phyloP scores from a whole-genome alignment of 1,140 invertebrate species.

The Hyles vespertilio region DNA sequence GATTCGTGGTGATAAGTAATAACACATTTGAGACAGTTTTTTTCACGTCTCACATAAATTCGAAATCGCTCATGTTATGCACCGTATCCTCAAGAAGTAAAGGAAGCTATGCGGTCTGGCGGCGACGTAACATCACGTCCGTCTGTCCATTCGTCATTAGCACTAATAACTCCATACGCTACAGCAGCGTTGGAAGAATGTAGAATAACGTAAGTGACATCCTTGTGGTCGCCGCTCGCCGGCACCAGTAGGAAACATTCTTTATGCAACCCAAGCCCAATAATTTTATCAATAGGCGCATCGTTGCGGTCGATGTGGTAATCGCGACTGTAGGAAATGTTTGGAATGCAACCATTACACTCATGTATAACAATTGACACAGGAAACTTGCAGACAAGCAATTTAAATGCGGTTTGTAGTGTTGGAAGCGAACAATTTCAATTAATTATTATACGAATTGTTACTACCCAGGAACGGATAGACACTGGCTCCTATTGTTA shows the following conservation, averaged over 20 bases:
- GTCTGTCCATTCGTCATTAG: constrained; percentile 59
- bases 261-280: constrained; percentile 39
- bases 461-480: too few species aligned
- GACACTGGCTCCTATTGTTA: too few species aligned
- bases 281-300: constrained; percentile 67
- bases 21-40: not conserved
- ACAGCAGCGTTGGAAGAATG: constrained; percentile 24
- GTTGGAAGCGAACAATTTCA: not conserved
- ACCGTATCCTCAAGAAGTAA: constrained; percentile 17
- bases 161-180: constrained; percentile 60
- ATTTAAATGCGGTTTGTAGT: too few species aligned
- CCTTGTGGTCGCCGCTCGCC: constrained; percentile 40
- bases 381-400: constrained; percentile 23
- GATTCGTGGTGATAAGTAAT: too few species aligned
- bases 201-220: constrained; percentile 36
- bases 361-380: constrained; percentile 36
- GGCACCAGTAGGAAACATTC: constrained; percentile 26
- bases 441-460: constrained; percentile 9
- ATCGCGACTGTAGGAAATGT: constrained; percentile 41
- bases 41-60: not conserved
- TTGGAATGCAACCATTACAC: constrained; percentile 35
- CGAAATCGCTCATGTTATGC: constrained; percentile 3
- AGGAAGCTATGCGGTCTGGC: constrained; percentile 49
- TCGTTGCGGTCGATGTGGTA: constrained; percentile 55
- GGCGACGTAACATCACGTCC: constrained; percentile 39